A percentile compares a stretch with the other conserved stretches of the same genome.
phyloP scores from a whole-genome alignment of 2,888 invertebrate species.

The Sinohyriopsis cumingii region DNA sequence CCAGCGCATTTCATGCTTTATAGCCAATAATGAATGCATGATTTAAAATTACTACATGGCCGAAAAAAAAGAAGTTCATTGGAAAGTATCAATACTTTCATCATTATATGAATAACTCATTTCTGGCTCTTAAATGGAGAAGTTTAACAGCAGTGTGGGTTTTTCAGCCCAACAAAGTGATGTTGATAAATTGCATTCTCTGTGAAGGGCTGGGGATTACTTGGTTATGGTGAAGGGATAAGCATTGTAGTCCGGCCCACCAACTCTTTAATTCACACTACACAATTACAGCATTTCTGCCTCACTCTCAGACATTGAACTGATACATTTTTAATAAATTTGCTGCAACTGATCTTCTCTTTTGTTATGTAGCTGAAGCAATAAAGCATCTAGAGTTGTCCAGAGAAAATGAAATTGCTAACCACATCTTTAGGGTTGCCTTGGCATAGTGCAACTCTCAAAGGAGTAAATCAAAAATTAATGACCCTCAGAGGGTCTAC shows the following conservation, averaged over 20 bases:
- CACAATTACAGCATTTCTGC: slow-evolving; percentile 13
- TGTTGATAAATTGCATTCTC: slow-evolving; percentile 42
- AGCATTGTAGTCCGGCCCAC: slow-evolving; percentile 11
- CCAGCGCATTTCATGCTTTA: slow-evolving; percentile 15
- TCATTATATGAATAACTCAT: slow-evolving; percentile 24
- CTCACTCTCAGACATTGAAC: slow-evolving; percentile 26
- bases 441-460: slow-evolving; percentile 26
- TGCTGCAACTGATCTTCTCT: slow-evolving; percentile 12
- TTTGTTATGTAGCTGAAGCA: slow-evolving; percentile 25
- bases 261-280: slow-evolving; percentile 20
- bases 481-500: slow-evolving; percentile 36
- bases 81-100: slow-evolving; percentile 23
- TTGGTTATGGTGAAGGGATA: slow-evolving; percentile 6
- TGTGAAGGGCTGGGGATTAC: slow-evolving; percentile 9
- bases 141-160: not conserved
- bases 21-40: slow-evolving; percentile 22
- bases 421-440: slow-evolving; percentile 35
- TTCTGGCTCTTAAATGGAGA: slow-evolving; percentile 23
- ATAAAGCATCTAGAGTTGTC: slow-evolving; percentile 41
- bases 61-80: slow-evolving; percentile 23
- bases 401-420: slow-evolving; percentile 47
- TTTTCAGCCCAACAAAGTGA: slow-evolving; percentile 32
- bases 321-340: slow-evolving; percentile 32
- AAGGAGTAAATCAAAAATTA: slow-evolving; percentile 43
- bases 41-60: slow-evolving; percentile 14